Conservation (phyloP, 2,888 invertebrate species). For the Cheiracanthium punctorium region DNA sequence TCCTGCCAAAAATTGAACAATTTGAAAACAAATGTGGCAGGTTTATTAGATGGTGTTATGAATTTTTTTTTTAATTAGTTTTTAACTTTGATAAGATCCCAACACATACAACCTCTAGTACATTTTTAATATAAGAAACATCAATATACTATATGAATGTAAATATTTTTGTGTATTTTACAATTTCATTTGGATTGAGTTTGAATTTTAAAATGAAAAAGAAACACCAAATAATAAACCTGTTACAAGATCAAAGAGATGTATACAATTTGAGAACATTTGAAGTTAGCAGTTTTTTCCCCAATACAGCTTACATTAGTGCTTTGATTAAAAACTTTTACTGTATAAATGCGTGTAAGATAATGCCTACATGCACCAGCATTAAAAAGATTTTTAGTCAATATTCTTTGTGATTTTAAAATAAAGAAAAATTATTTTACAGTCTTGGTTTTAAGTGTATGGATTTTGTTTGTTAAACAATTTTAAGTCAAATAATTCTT, state of each 20-base stretch:
- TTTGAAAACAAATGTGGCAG: background rate
- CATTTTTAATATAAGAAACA: too few species aligned
- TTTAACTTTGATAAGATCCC: too few species aligned
- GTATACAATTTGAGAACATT: constrained; percentile 36
- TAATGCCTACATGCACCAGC: constrained; percentile 39
- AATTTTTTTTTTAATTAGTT: too few species aligned
- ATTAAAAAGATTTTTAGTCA: constrained; percentile 47
- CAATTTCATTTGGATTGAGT: background rate
- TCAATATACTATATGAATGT: too few species aligned
- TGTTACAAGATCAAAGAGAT: constrained; percentile 23
- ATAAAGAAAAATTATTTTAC: background rate
- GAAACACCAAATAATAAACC: constrained; percentile 7
- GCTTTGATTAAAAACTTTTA: constrained; percentile 36
- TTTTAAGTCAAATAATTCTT: too few species aligned
- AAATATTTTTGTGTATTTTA: background rate
- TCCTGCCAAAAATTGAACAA: background rate
- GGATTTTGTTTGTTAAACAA: too few species aligned
- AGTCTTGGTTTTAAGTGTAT: background rate
- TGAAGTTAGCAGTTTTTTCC: constrained; percentile 20
- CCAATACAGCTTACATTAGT: constrained; percentile 32
- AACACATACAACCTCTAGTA: too few species aligned
- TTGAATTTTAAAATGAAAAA: too few species aligned
- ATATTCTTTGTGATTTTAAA: background rate
- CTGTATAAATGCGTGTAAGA: constrained; percentile 56
- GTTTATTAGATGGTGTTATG: background rate